A percentile compares a stretch with the other conserved stretches of the same genome.
These are phyloP conservation scores for Strix occidentalis DNA, from an alignment of 2,797 vertebrate species.

Conservation along the genomic window DNA sequence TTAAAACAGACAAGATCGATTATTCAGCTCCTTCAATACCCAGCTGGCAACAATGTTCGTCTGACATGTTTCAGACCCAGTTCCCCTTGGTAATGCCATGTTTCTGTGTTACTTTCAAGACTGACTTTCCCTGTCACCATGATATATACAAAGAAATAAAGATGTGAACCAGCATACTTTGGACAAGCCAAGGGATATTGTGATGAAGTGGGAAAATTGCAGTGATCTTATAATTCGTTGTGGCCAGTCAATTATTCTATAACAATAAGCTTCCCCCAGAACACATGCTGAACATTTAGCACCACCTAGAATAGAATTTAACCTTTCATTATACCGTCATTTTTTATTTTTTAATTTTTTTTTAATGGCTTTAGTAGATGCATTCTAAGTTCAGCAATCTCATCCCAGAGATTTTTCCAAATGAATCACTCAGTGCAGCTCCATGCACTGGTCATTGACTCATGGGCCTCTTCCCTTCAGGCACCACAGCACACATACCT, in stretches of 20 bases:
- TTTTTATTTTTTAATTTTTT: background rate
- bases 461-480: background rate
- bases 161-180: background rate
- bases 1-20: background rate
- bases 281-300: background rate
- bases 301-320: background rate
- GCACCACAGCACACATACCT: background rate
- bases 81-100: background rate
- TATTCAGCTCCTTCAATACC: background rate
- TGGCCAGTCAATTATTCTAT: background rate
- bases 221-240: background rate
- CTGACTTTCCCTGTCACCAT: background rate
- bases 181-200: background rate
- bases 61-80: background rate
- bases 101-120: background rate
- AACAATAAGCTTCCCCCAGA: background rate
- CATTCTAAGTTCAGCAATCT: background rate
- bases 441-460: background rate
- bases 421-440: background rate
- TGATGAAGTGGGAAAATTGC: background rate
- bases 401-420: background rate
- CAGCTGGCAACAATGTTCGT: background rate
- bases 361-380: background rate
- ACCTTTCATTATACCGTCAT: background rate
- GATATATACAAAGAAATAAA: background rate